These are phyloP conservation scores for Acrobasis repandana DNA, from an alignment of 2,888 invertebrate genomes.

Conservation along the genomic window DNA sequence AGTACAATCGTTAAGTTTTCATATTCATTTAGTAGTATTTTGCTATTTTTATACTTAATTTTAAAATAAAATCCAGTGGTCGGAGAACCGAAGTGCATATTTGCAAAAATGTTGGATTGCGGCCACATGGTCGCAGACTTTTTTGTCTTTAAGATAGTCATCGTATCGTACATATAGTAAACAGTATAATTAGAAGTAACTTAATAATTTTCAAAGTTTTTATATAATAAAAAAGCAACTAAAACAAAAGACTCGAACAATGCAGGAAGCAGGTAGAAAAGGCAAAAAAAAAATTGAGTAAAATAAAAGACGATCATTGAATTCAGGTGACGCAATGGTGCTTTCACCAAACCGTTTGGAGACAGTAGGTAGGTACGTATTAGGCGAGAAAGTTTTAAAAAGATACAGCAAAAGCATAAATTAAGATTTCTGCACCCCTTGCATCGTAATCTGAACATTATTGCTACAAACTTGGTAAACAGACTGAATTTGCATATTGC, in stretches of 20 bases:
- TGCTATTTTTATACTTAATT: no score
- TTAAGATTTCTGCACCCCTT: not conserved
- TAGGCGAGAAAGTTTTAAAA: constrained; percentile 29
- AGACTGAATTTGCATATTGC: no score
- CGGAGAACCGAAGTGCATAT: no score
- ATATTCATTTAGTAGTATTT: no score
- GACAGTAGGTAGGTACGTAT: constrained; percentile 20
- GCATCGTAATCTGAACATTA: not conserved
- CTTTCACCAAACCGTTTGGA: constrained; percentile 29
- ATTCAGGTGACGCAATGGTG: constrained; percentile 25
- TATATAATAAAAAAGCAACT: not conserved
- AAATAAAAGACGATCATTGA: not conserved
- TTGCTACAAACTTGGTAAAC: not conserved
- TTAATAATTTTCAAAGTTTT: not conserved
- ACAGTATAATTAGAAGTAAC: not conserved
- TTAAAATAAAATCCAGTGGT: no score
- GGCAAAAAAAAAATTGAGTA: not conserved
- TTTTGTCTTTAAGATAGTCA: no score
- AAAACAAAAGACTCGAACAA: not conserved
- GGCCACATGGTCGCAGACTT: no score
- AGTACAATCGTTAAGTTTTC: no score
- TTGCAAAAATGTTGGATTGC: no score
- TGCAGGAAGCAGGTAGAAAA: not conserved
- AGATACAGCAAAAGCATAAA: constrained; percentile 18
- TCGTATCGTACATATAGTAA: no score